Conservation (phyloP, 2,113 vertebrate species). For the Peromyscus maniculatus region DNA sequence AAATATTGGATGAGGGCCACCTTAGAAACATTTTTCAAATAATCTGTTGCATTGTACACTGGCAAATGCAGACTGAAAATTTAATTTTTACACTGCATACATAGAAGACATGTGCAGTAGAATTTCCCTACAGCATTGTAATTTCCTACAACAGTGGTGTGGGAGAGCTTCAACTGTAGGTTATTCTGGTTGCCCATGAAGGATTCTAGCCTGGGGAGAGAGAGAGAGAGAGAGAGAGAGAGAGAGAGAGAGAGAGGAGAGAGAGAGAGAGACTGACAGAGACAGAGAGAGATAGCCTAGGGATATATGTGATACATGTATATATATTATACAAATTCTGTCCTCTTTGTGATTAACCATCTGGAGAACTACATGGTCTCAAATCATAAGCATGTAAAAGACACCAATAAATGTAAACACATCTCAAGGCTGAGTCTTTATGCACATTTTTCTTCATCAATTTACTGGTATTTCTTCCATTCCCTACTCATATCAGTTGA, state of each 20-base stretch:
- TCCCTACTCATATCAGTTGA: background rate
- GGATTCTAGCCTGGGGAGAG: background rate
- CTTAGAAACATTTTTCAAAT: background rate
- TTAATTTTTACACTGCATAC: background rate
- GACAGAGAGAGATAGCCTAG: background rate
- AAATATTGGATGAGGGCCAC: background rate
- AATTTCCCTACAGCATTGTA: background rate
- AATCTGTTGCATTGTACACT: background rate
- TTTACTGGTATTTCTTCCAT: background rate
- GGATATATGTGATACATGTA: too few species aligned
- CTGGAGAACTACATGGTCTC: background rate
- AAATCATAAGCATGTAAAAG: background rate
- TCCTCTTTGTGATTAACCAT: background rate
- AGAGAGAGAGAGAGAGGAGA: too few species aligned
- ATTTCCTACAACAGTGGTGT: background rate
- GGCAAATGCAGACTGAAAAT: background rate
- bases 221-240: too few species aligned
- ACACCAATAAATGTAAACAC: background rate
- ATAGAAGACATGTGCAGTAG: background rate
- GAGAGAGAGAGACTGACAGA: too few species aligned
- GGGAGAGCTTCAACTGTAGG: background rate
- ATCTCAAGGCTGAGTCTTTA: background rate
- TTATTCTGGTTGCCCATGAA: background rate
- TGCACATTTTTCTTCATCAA: background rate
- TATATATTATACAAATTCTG: background rate